Base-by-base conservation (phyloP, 2,113 vertebrate genomes). In the Rhinoptilus africanus region DNA sequence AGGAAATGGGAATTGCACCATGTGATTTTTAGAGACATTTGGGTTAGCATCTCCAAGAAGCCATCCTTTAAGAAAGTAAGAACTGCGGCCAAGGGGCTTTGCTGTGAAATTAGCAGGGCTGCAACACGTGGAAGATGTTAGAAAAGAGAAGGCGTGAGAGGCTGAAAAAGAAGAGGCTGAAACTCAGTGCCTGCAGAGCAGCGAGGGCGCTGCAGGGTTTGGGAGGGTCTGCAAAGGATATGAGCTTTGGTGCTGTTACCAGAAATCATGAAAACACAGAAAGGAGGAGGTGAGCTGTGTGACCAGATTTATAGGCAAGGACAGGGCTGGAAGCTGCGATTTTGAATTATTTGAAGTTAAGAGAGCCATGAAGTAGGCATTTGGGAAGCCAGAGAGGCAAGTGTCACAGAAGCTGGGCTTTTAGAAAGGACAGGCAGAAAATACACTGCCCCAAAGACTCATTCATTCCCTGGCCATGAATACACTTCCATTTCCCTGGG, bases 301-400 rank as follows among this genome's bases (percentile, higher is more conserved):
- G 1, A 26, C 8, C 69, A 75, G 62, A 72, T 79, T 74, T 41
- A 35, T 37, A 35, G 26, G 28, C 32, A 68, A 68, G 19, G 27
- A 37, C 0, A 1, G 13, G 7, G 12, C 18, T 74, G 50, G 51
- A 48, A 79, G 64, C 26, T 50, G 9, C 4, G 15, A 1, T 48
- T 92, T n/a, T 89, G 66, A 21, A 16, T 53, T 4, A 11, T 73
- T 54, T 39, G 39, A 88, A 71, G 66, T 28, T 28, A 56, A 39
- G 51, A n/a, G 47, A 51, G 51, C 45, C 45, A 69, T 43, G 9
- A 37, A 0, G 0, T 19, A 75, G 13, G 37, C 12, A 23, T 78
- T 82, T 75, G 69, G 22, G 34, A 80, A 83, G 60, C 12, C 63
- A 69, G 53, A 87, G 35, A 68, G 3, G 8, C 10, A 9, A 82